A percentile compares a stretch with the other conserved stretches of the same genome.
phyloP scores from a whole-genome alignment of 2,113 vertebrate species.

The Psophia crepitans region DNA sequence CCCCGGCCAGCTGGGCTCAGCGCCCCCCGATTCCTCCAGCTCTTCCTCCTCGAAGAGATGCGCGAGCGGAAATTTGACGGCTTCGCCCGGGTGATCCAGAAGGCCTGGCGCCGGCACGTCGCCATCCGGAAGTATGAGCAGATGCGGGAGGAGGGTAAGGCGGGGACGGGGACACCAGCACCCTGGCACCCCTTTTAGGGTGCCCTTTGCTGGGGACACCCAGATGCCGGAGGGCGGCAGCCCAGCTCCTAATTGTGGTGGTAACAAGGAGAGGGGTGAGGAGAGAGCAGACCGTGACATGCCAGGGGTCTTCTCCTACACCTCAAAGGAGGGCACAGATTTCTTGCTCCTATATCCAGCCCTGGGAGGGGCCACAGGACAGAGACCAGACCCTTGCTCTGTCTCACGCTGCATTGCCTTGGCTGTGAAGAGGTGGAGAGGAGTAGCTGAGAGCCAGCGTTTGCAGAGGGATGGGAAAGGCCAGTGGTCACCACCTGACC shows the following conservation, averaged over 20 bases:
- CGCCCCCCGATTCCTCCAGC: constrained; percentile 58
- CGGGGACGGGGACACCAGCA: accelerated
- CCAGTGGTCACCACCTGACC: neutral
- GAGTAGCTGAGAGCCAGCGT: neutral
- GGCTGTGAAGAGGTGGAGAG: too few species aligned
- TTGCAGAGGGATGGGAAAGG: neutral
- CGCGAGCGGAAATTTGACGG: constrained; percentile 93
- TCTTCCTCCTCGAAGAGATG: constrained; percentile 97
- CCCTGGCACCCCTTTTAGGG: too few species aligned
- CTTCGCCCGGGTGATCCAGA: constrained; percentile 92
- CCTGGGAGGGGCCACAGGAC: neutral
- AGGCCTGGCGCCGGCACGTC: constrained; percentile 88
- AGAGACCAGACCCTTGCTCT: neutral
- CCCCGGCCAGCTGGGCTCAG: neutral
- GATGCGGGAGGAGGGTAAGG: constrained; percentile 94
- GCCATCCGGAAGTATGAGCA: constrained; percentile 91
- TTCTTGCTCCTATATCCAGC: neutral
- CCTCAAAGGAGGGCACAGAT: neutral
- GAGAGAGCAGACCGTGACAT: accelerated
- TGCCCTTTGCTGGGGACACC: neutral
- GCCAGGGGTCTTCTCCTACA: accelerated
- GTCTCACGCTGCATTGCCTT: neutral
- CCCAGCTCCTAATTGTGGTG: neutral
- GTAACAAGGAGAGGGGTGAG: accelerated
- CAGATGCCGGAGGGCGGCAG: neutral